phyloP scores from a whole-genome alignment of 2,113 vertebrate species.

The Notiomystis cincta region DNA sequence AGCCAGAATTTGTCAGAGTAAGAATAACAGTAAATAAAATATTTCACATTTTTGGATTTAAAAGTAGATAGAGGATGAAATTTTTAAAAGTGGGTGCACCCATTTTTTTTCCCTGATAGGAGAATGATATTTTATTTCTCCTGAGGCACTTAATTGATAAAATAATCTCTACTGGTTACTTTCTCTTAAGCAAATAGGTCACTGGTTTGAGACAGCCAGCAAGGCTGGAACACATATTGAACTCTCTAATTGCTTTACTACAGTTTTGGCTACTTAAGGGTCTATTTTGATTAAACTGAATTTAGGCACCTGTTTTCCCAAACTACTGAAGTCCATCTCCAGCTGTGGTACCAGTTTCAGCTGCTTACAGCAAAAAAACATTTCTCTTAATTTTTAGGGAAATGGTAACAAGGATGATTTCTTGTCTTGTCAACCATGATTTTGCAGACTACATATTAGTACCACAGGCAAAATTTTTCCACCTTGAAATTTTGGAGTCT shows the following conservation, averaged over 20 bases:
- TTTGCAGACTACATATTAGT: background rate
- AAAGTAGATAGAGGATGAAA: background rate
- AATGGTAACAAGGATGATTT: background rate
- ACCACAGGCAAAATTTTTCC: background rate
- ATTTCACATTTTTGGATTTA: background rate
- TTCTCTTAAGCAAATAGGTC: background rate
- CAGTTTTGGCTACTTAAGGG: background rate
- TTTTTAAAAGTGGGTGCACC: background rate
- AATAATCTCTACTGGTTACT: background rate
- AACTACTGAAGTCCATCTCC: background rate
- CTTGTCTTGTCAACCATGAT: background rate
- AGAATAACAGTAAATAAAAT: background rate
- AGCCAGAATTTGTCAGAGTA: background rate
- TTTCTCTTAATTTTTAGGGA: background rate
- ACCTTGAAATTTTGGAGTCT: background rate
- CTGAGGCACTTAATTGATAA: background rate
- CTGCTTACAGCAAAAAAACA: background rate
- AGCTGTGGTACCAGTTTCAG: background rate
- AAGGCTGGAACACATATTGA: background rate
- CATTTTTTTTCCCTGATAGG: background rate
- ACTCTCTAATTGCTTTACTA: background rate
- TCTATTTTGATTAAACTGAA: background rate
- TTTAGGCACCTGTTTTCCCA: background rate
- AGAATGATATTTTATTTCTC: background rate
- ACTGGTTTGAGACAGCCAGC: background rate